Evolutionary conservation across 2,888 invertebrate genomes (phyloP).

Genomic region (Ichneumoninae sp.): DNA sequence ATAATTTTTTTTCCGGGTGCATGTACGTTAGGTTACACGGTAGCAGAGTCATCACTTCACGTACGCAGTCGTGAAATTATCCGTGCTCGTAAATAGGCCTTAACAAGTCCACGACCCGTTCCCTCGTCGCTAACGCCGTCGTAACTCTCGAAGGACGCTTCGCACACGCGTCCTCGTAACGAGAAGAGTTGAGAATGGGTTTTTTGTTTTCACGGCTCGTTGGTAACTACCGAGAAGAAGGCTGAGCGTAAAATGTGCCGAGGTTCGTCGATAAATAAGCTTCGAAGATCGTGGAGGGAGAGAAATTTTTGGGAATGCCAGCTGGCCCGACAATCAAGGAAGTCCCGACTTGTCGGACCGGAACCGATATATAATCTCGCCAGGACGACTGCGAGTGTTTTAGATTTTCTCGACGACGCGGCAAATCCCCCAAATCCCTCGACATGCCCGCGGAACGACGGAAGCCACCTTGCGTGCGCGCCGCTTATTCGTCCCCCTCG

Average conservation of each 20-base stretch:
- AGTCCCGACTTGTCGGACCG: conserved; percentile 67
- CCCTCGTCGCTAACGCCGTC: conserved; percentile 55
- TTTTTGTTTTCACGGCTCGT: conserved; percentile 53
- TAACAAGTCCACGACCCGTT: conserved; percentile 42
- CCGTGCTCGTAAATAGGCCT: conserved; percentile 59
- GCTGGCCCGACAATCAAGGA: conserved; percentile 51
- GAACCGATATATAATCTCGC: conserved; percentile 78
- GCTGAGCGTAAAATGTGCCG: neutral
- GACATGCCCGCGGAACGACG: conserved; percentile 72
- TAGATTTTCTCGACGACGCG: conserved; percentile 74
- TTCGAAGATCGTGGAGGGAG: neutral
- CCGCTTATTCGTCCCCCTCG: neutral
- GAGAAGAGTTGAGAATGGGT: conserved; percentile 58
- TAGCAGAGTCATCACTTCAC: neutral
- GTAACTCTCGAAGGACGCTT: conserved; percentile 51
- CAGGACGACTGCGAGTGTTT: conserved; percentile 72
- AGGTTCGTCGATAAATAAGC: conserved; percentile 24
- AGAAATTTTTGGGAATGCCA: conserved; percentile 3
- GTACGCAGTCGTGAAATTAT: conserved; percentile 36
- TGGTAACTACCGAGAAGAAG: conserved; percentile 37
- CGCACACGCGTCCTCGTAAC: conserved; percentile 21
- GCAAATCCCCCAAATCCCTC: conserved; percentile 77
- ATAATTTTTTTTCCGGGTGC: no score
- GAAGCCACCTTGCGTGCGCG: conserved; percentile 75
- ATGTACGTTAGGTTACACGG: neutral